These are phyloP conservation scores for Peromyscus attwateri DNA, from an alignment of 2,797 vertebrate species.

Conservation along the genomic window DNA sequence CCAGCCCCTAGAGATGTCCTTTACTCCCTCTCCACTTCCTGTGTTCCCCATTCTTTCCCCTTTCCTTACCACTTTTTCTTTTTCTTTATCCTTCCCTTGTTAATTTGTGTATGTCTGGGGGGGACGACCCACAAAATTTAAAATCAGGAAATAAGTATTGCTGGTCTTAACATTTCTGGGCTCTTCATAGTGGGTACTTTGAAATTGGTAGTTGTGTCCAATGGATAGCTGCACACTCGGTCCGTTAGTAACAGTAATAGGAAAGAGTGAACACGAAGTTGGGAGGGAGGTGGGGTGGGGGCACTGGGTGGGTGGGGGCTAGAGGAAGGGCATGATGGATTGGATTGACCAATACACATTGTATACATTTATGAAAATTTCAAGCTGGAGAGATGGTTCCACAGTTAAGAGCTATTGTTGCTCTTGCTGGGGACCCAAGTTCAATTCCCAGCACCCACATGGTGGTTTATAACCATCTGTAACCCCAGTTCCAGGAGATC, in stretches of 20 bases:
- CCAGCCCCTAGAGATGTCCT: background rate
- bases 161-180: background rate
- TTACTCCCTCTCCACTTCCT: background rate
- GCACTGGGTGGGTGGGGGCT: too few relatives aligned
- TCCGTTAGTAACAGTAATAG: background rate
- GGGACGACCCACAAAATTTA: background rate
- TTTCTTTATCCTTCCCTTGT: background rate
- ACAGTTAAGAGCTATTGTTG: background rate
- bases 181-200: background rate
- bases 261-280: background rate
- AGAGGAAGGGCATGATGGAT: background rate
- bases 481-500: background rate
- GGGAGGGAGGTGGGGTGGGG: background rate
- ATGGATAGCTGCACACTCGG: accelerated
- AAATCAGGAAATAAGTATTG: background rate
- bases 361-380: background rate
- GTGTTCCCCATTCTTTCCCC: background rate
- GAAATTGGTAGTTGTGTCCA: background rate
- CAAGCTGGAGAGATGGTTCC: background rate
- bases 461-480: background rate
- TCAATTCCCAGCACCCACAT: background rate
- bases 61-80: background rate
- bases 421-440: background rate
- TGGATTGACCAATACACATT: background rate
- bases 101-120: background rate